These are phyloP conservation scores for Camponotus pennsylvanicus DNA, from an alignment of 1,140 invertebrate species.

Conservation along the genomic window DNA sequence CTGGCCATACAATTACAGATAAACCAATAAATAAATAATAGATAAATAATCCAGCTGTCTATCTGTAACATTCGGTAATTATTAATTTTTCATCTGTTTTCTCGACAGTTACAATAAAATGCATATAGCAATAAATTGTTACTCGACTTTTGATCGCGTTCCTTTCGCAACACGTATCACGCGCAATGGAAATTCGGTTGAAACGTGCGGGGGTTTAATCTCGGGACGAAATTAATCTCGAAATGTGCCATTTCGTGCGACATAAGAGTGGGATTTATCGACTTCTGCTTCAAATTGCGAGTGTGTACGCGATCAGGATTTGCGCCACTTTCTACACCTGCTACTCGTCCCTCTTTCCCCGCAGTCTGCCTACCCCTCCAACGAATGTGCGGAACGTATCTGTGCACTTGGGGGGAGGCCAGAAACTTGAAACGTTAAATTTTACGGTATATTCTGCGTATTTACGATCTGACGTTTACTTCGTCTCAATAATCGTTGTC, in stretches of 20 bases:
- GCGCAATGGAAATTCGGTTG: slow-evolving; percentile 48
- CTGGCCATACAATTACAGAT: neutral
- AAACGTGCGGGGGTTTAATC: slow-evolving; percentile 48
- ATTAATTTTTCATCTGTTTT: slow-evolving; percentile 37
- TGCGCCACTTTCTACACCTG: slow-evolving; percentile 74
- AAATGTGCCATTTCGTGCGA: slow-evolving; percentile 41
- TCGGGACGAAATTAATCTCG: slow-evolving; percentile 60
- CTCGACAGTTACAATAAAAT: slow-evolving; percentile 36
- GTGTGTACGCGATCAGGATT: slow-evolving; percentile 55
- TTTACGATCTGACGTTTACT: slow-evolving; percentile 72
- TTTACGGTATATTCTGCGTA: slow-evolving; percentile 73
- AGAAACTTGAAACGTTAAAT: slow-evolving; percentile 77
- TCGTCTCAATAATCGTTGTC: slow-evolving; percentile 34
- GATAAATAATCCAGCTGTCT: neutral
- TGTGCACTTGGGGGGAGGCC: neutral
- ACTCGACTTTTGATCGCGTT: slow-evolving; percentile 41
- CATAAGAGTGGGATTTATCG: slow-evolving; percentile 66
- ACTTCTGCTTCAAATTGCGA: slow-evolving; percentile 49
- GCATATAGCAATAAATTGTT: slow-evolving; percentile 43
- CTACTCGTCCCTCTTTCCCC: slow-evolving; percentile 19
- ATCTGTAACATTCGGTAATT: slow-evolving; percentile 39
- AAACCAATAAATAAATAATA: neutral
- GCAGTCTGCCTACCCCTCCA: neutral
- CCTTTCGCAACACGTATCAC: slow-evolving; percentile 26
- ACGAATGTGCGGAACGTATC: neutral